A percentile compares a stretch with the other conserved stretches of the same genome.
Evolutionary conservation across 2,888 invertebrate genomes (phyloP).

Genomic region (Xestobium rufovillosum): DNA sequence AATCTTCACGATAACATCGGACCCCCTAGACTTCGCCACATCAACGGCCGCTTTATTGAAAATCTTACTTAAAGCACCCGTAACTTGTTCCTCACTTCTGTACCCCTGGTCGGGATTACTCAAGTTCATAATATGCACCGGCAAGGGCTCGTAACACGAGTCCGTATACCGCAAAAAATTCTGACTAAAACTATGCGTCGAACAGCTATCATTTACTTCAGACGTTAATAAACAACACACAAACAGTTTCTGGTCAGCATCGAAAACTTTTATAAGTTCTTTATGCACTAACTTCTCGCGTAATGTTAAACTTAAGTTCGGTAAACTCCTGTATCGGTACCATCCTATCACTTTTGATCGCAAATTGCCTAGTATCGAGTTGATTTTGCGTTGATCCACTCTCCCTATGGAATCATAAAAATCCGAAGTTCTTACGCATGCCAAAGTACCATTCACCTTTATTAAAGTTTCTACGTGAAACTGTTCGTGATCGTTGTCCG

Average conservation of each 20-base stretch:
- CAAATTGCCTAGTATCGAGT: slow-evolving; percentile 47
- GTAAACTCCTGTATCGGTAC: slow-evolving; percentile 54
- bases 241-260: slow-evolving; percentile 52
- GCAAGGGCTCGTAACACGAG: slow-evolving; percentile 47
- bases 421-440: slow-evolving; percentile 50
- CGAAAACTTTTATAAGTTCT: slow-evolving; percentile 53
- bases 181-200: slow-evolving; percentile 57
- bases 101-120: slow-evolving; percentile 39
- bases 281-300: slow-evolving; percentile 57
- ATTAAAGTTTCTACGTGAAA: slow-evolving; percentile 55
- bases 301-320: slow-evolving; percentile 50
- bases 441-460: slow-evolving; percentile 53
- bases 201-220: slow-evolving; percentile 45
- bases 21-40: no score
- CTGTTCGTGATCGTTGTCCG: slow-evolving; percentile 59
- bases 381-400: slow-evolving; percentile 50
- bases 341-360: slow-evolving; percentile 57
- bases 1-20: no score
- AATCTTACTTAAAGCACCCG: no score
- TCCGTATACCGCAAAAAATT: slow-evolving; percentile 53
- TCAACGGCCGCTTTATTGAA: no score
- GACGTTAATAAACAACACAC: slow-evolving; percentile 54
- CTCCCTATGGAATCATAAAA: slow-evolving; percentile 53
- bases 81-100: no score
- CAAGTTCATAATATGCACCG: slow-evolving; percentile 45